Evolutionary conservation across 2,888 invertebrate species (phyloP).

Genomic region (Diaprepes abbreviatus): DNA sequence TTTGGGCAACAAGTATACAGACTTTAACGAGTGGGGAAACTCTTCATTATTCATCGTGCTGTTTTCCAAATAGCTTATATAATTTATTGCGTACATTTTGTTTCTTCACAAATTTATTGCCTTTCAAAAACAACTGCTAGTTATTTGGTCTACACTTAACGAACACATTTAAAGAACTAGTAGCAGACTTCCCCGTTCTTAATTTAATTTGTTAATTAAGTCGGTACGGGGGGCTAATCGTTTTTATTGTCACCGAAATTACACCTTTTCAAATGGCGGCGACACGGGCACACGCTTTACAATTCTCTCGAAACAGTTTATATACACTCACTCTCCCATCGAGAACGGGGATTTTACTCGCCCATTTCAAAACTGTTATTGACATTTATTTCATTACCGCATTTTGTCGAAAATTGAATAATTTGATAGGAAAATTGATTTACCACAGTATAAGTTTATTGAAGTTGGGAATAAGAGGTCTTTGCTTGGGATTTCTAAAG

Average conservation of each 20-base stretch:
- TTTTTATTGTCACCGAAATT: conserved; percentile 39
- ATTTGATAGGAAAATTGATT: conserved; percentile 52
- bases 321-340: background rate
- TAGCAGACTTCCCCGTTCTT: conserved; percentile 6
- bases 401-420: conserved; percentile 57
- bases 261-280: conserved; percentile 32
- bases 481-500: conserved; percentile 6
- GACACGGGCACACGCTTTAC: conserved; percentile 21
- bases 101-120: too few species aligned
- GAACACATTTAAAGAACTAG: background rate
- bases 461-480: conserved; percentile 14
- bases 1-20: too few species aligned
- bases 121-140: too few species aligned
- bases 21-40: too few species aligned
- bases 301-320: conserved; percentile 3
- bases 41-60: too few species aligned
- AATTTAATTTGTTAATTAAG: conserved; percentile 41
- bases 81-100: too few species aligned
- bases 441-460: conserved; percentile 19
- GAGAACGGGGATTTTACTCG: conserved; percentile 47
- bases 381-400: conserved; percentile 63
- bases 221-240: conserved; percentile 41
- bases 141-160: too few species aligned
- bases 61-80: too few species aligned
- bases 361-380: conserved; percentile 57